Percentiles rank a stretch among this genome's conserved stretches.
phyloP scores from a whole-genome alignment of 2,113 vertebrate species.

The Callipepla californica region DNA sequence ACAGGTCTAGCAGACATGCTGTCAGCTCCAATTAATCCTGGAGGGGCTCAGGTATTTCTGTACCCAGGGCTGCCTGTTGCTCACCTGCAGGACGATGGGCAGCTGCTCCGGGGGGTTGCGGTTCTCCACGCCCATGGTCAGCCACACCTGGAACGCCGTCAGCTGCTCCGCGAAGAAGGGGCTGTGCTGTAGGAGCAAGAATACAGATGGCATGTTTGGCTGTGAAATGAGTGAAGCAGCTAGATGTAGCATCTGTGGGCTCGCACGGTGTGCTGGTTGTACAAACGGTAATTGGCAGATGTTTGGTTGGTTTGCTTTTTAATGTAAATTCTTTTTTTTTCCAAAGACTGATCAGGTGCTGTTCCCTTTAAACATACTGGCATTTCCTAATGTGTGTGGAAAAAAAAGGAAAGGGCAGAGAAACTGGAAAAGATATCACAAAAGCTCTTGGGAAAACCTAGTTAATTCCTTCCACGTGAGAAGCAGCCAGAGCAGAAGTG shows the following conservation, averaged over 20 bases:
- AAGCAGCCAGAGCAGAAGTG: background rate
- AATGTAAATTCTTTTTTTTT: fast-evolving
- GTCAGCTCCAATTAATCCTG: background rate
- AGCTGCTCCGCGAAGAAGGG: constrained; percentile 98
- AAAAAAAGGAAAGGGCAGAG: background rate
- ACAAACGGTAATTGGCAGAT: fast-evolving
- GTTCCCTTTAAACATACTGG: fast-evolving
- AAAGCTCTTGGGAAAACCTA: fast-evolving
- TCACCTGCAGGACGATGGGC: constrained; percentile 95
- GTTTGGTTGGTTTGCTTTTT: background rate
- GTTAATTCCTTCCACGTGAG: background rate
- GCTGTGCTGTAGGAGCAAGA: constrained; percentile 86
- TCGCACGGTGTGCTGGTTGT: fast-evolving
- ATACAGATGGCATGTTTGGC: fast-evolving
- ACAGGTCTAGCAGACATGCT: background rate
- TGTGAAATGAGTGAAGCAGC: fast-evolving
- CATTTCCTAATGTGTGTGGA: background rate
- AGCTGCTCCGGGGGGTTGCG: constrained; percentile 96
- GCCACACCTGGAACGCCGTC: constrained; percentile 97
- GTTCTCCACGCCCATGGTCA: constrained; percentile 98
- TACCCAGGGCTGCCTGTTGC: background rate
- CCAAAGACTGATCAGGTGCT: background rate
- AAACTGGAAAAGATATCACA: background rate
- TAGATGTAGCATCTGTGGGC: fast-evolving
- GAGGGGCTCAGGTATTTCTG: background rate